These are phyloP conservation scores for Macrostomum lignano DNA, from an alignment of 1,140 invertebrate genomes.

Conservation along the genomic window DNA sequence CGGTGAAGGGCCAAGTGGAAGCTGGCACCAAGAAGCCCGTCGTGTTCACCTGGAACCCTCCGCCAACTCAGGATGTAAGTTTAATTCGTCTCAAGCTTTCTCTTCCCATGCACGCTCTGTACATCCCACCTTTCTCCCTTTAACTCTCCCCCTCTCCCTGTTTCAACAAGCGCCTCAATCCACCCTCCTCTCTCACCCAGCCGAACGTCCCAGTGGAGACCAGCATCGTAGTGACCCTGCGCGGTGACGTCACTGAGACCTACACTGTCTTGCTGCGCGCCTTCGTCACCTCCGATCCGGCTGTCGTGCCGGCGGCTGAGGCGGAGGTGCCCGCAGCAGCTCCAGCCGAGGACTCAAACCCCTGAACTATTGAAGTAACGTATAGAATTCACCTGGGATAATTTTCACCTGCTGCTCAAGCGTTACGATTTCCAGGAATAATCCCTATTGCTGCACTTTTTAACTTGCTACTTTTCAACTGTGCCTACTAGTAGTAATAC, in stretches of 20 bases:
- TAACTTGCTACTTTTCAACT: too few relatives aligned
- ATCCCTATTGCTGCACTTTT: too few relatives aligned
- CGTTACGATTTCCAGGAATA: too few relatives aligned
- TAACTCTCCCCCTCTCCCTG: not conserved
- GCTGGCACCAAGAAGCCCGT: conserved; percentile 18
- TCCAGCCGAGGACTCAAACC: too few relatives aligned
- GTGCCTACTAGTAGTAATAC: too few relatives aligned
- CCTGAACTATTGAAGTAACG: too few relatives aligned
- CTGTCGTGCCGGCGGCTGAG: too few relatives aligned
- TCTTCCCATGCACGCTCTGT: not conserved
- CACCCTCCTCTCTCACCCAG: conserved; percentile 10
- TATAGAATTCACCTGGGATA: too few relatives aligned
- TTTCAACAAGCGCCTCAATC: conserved; percentile 6
- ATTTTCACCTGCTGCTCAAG: too few relatives aligned
- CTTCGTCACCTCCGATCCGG: conserved; percentile 17
- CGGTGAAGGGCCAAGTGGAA: conserved; percentile 23
- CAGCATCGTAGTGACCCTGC: conserved; percentile 13
- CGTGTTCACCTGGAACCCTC: conserved; percentile 21
- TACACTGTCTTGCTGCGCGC: conserved; percentile 15
- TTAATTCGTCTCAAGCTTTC: not conserved
- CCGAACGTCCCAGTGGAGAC: conserved; percentile 14
- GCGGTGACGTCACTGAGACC: conserved; percentile 17
- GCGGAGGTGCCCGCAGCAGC: too few relatives aligned
- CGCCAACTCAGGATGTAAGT: conserved; percentile 18
- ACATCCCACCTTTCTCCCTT: not conserved